These are phyloP conservation scores for Stegana nigrithorax DNA, from an alignment of 2,888 invertebrate genomes.

Conservation along the genomic window DNA sequence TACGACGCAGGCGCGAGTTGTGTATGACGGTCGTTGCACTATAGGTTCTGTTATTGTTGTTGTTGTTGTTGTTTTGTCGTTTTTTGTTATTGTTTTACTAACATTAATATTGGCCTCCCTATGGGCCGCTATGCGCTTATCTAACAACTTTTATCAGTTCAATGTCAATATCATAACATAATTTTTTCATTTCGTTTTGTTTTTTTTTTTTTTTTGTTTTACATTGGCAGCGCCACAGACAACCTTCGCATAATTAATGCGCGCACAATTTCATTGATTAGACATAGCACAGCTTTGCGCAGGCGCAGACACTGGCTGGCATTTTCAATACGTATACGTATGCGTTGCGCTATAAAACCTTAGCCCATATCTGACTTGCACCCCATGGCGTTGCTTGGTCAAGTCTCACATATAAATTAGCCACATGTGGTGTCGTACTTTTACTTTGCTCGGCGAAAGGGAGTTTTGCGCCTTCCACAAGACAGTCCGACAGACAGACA, in stretches of 20 bases:
- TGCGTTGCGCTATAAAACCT: not conserved
- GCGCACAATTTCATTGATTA: constrained; percentile 17
- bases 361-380: not conserved
- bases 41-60: not conserved
- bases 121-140: too few species aligned
- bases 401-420: constrained; percentile 23
- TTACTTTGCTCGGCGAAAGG: not conserved
- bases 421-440: constrained; percentile 17
- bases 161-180: constrained; percentile 15
- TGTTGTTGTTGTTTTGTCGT: not conserved
- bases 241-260: constrained; percentile 16
- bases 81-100: too few species aligned
- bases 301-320: too few species aligned
- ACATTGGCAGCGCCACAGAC: too few species aligned
- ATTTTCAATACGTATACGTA: not conserved
- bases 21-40: too few species aligned
- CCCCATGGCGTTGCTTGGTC: constrained; percentile 17
- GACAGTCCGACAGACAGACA: constrained; percentile 3
- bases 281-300: not conserved
- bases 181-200: not conserved
- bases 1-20: too few species aligned
- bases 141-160: constrained; percentile 15
- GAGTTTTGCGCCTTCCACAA: constrained; percentile 6
- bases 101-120: too few species aligned
- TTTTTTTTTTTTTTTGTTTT: not conserved